Evolutionary conservation across 2,888 invertebrate genomes (phyloP), one percentile per base, ranked within the genome.

Genomic region (Litoditis marina): DNA sequence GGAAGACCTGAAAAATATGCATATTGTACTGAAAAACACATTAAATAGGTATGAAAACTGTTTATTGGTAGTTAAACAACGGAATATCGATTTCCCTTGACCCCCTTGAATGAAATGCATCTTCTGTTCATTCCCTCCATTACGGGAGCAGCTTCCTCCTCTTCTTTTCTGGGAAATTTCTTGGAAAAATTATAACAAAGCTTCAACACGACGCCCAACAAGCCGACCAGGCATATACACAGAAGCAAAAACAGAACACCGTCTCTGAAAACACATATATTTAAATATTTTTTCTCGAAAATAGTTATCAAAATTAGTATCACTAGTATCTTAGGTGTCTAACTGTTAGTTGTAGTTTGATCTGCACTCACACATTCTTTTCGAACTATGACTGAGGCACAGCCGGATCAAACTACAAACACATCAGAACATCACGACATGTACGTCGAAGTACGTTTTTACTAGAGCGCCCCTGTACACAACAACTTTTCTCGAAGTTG

Each of bases 221-320:
- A 51, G 16, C 46, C 60, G 7, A 49, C 39, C 31, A 60, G 44
- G 16, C 44, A 51, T 22, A 60, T 22, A 28, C 60, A 52, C 25
- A 60, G 51, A 27, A 60, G 28, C 52, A 53, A 46, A 34, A 60
- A 60, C 44, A 53, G 44, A 2, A 60, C 60, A 27, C 60, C 60
- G 52, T 60, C 60, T n/a, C 60, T 60, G 44, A 60, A 53, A 52
- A n/a, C 2, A 54, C 8, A 36, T 25, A 46, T n/a, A n/a, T n/a
- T n/a, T n/a, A n/a, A n/a, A n/a, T n/a, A n/a, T n/a, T n/a, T n/a
- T n/a, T n/a, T n/a, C n/a, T n/a, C n/a, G n/a, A n/a, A n/a, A n/a
- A n/a, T n/a, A n/a, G n/a, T n/a, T n/a, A n/a, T n/a, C n/a, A n/a
- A n/a, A n/a, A n/a, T n/a, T n/a, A n/a, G n/a, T n/a, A n/a, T n/a